Percentiles rank a stretch among this genome's conserved stretches.
Evolutionary conservation across 1,140 invertebrate species (phyloP).

Genomic region (Trachymyrmex septentrionalis): DNA sequence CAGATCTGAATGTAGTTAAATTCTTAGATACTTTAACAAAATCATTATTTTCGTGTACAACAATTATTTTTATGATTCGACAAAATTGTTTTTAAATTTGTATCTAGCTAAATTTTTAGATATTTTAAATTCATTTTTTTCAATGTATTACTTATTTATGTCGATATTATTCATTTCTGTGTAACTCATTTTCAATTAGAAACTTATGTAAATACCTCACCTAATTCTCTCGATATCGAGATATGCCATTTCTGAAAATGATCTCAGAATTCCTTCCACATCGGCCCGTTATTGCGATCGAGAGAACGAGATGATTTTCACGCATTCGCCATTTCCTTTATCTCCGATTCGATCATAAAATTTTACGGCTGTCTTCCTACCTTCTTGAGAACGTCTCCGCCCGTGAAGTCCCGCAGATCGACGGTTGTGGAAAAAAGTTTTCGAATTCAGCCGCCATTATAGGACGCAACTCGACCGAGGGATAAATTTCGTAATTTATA

Average conservation of each 20-base stretch:
- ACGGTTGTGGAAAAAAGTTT: conserved; percentile 63
- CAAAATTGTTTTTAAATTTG: too few relatives aligned
- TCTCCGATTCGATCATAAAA: conserved; percentile 46
- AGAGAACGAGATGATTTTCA: conserved; percentile 50
- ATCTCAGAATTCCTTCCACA: background rate
- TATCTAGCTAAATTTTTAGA: too few relatives aligned
- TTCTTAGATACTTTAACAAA: too few relatives aligned
- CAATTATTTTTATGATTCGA: too few relatives aligned
- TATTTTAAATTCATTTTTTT: background rate
- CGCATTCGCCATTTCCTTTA: conserved; percentile 7
- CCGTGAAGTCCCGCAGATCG: conserved; percentile 37
- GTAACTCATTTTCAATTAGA: background rate
- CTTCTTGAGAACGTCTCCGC: conserved; percentile 30
- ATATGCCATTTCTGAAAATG: conserved; percentile 16
- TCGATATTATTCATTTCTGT: background rate
- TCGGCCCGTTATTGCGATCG: conserved; percentile 35
- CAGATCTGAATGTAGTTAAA: too few relatives aligned
- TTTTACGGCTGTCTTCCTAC: conserved; percentile 47
- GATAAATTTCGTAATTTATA: conserved; percentile 79
- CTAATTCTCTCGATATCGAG: background rate
- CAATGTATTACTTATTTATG: background rate
- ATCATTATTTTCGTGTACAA: too few relatives aligned
- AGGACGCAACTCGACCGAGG: conserved; percentile 62
- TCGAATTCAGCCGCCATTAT: conserved; percentile 70
- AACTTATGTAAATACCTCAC: background rate